Base-by-base conservation (phyloP, 2,113 vertebrate species). In the Prietella phreatophila region DNA sequence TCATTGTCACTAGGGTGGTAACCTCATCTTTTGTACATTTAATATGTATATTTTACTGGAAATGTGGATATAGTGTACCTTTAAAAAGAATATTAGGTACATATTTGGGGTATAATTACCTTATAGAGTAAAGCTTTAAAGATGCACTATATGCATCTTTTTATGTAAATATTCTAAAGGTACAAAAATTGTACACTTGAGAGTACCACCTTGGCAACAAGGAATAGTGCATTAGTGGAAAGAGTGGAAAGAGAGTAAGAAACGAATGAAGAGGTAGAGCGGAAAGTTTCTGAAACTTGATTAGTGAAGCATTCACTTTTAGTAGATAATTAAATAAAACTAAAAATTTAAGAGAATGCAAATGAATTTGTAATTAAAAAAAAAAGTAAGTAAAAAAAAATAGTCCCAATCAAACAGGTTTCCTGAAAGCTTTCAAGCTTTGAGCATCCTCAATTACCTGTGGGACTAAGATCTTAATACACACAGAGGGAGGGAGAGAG, bases 291-390 rank as follows among this genome's bases (percentile, higher is more conserved):
- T 42, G 55, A 53, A 76, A 47, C 58, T 80, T 65, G 84, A 91
- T 87, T 88, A 88, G 80, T 84, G 78, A 82, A 91, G 92, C 63
- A 89, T 92, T 92, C 88, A 76, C 47, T 92, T 94, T 93, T 89
- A 93, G 80, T 88, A 84, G 78, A 91, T 90, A 93, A 94, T 94
- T 92, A 93, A 93, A 93, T 82, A 87, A 84, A 93, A 89, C 92
- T 92, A 92, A 93, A 93, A 93, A 94, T 89, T 90, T 91, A 84
- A 88, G 86, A 42, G 27, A 87, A 89, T 89, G 85, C 89, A 92
- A 92, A 93, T 93, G 90, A 92, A 93, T 93, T 91, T 88, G 89
- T 89, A 93, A 93, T 94, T 93, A 94, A 94, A 90, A 90, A 90
- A 90, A 89, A 88, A 81, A 88, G 67, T 86, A 22, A 33, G 33